phyloP scores from a whole-genome alignment of 2,113 vertebrate species.

The Irena cyanogastra region DNA sequence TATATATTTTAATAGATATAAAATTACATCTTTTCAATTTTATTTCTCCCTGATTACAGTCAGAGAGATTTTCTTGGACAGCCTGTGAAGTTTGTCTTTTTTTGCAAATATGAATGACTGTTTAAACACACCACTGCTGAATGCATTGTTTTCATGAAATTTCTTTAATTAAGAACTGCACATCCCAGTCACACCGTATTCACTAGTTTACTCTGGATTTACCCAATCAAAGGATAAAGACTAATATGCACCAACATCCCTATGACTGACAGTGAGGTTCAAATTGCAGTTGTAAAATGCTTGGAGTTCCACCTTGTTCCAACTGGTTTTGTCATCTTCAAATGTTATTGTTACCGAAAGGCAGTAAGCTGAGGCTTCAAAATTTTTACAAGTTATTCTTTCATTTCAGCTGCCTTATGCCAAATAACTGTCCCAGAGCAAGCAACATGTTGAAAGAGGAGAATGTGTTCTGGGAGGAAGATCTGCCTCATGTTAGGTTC shows the following conservation, averaged over 20 bases:
- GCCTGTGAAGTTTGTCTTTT: neutral
- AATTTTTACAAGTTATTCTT: conserved; percentile 6
- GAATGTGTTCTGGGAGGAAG: conserved; percentile 3
- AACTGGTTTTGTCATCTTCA: neutral
- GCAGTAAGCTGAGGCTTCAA: neutral
- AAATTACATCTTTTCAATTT: neutral
- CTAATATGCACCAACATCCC: neutral
- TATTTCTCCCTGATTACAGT: neutral
- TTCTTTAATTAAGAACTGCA: neutral
- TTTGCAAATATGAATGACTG: neutral
- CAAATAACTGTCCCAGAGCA: conserved; percentile 28
- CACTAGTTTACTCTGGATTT: neutral
- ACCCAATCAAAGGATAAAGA: neutral
- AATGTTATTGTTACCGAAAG: neutral
- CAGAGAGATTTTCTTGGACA: neutral
- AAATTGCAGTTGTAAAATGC: neutral
- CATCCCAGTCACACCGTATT: neutral
- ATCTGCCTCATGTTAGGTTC: neutral
- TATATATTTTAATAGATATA: neutral
- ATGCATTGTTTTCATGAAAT: neutral
- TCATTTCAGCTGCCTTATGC: conserved; percentile 1
- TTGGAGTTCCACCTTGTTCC: neutral
- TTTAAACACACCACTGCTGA: neutral
- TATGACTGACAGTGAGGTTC: neutral
- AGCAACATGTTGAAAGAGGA: conserved; percentile 43